phyloP scores from a whole-genome alignment of 2,797 vertebrate genomes.

The Fundulus diaphanus region DNA sequence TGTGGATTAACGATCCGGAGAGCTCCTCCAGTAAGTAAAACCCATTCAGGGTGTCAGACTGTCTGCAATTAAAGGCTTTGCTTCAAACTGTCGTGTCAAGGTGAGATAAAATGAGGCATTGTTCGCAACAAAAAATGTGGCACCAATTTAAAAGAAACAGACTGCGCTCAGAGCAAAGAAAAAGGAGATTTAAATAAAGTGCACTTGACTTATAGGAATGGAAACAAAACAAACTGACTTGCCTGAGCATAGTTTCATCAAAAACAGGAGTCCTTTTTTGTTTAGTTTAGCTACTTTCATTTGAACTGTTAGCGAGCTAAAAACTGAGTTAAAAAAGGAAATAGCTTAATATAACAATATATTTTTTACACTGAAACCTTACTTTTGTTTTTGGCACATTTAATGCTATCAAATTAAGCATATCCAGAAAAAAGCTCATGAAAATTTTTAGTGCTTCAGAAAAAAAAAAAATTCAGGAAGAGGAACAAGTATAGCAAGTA shows the following conservation, averaged over 20 bases:
- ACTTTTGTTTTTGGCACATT: background rate
- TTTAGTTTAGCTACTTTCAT: no score
- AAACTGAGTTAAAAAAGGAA: background rate
- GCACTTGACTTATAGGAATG: background rate
- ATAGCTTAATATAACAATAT: background rate
- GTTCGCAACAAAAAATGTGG: slow-evolving; percentile 7
- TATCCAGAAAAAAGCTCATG: background rate
- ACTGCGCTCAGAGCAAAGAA: slow-evolving; percentile 18
- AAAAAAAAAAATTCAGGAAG: background rate
- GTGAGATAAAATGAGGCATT: slow-evolving; percentile 32
- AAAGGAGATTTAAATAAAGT: slow-evolving; percentile 1
- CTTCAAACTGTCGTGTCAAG: slow-evolving; percentile 32
- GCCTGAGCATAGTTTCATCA: background rate
- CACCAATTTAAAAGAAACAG: slow-evolving; percentile 11
- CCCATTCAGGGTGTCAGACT: slow-evolving; percentile 34
- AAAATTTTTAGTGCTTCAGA: background rate
- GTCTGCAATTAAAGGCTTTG: slow-evolving; percentile 49
- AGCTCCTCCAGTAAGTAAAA: slow-evolving; percentile 38
- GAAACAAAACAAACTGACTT: background rate
- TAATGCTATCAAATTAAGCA: background rate
- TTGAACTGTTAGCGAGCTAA: background rate
- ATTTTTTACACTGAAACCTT: background rate
- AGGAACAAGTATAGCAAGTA: background rate
- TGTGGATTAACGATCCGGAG: slow-evolving; percentile 52
- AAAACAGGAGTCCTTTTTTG: background rate